Conservation (phyloP, 2,888 invertebrate species). For the Limnephilus auricula region DNA sequence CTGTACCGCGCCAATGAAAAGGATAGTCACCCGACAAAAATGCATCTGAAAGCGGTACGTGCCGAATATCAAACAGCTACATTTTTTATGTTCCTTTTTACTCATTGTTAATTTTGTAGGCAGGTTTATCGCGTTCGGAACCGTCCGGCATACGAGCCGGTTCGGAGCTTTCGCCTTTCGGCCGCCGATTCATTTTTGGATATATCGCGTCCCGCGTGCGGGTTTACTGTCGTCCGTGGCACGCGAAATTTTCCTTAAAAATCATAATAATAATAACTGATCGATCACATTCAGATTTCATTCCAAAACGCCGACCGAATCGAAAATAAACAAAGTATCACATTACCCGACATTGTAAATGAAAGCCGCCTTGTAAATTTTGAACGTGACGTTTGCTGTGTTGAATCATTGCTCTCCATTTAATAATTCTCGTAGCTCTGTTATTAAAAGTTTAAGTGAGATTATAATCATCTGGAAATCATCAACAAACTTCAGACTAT, state of each 20-base stretch:
- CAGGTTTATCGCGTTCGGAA: neutral
- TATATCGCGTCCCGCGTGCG: slow-evolving; percentile 51
- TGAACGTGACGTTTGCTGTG: slow-evolving; percentile 41
- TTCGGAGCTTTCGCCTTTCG: slow-evolving; percentile 46
- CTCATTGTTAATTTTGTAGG: slow-evolving; percentile 20
- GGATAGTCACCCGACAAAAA: neutral
- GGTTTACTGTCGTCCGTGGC: slow-evolving; percentile 51
- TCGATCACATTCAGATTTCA: slow-evolving; percentile 3
- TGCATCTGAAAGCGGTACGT: neutral
- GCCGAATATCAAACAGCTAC: neutral
- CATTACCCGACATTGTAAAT: neutral
- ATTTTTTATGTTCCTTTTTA: neutral
- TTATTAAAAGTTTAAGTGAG: slow-evolving; percentile 45
- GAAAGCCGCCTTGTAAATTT: slow-evolving; percentile 1
- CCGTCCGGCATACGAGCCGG: slow-evolving; percentile 25
- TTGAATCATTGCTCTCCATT: neutral
- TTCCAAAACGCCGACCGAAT: slow-evolving; percentile 37
- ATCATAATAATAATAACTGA: slow-evolving; percentile 31
- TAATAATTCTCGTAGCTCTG: slow-evolving; percentile 45
- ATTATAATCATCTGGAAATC: slow-evolving; percentile 40
- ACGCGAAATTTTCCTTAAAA: slow-evolving; percentile 39
- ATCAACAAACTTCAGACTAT: slow-evolving; percentile 42
- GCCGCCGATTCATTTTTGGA: slow-evolving; percentile 55
- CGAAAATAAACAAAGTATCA: slow-evolving; percentile 42
- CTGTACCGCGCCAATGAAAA: neutral